Conservation (phyloP, 2,888 invertebrate genomes). For the Gymnosoma rotundatum region DNA sequence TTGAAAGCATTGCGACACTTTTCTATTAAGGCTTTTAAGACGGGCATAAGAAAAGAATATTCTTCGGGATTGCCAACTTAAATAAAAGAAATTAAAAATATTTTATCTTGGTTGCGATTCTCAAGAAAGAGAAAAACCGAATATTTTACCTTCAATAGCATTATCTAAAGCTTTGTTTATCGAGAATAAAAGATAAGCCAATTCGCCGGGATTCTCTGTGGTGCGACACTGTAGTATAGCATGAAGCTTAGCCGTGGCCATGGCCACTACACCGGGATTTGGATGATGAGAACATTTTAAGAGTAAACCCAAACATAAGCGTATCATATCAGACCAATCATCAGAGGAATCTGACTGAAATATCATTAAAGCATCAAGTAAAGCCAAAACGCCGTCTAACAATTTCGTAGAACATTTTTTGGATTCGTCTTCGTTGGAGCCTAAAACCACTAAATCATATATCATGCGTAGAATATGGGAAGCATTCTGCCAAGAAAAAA, state of each 20-base stretch:
- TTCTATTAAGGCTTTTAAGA: conserved; percentile 85
- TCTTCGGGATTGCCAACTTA: conserved; percentile 84
- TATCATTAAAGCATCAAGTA: conserved; percentile 84
- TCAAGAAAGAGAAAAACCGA: not conserved
- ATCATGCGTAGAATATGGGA: conserved; percentile 84
- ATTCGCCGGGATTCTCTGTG: conserved; percentile 83
- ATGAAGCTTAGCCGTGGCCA: conserved; percentile 85
- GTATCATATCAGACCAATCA: conserved; percentile 85
- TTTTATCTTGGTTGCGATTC: not conserved
- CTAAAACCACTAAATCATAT: conserved; percentile 84
- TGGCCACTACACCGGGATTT: conserved; percentile 84
- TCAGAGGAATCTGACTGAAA: conserved; percentile 83
- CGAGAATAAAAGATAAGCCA: conserved; percentile 83
- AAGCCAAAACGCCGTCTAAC: conserved; percentile 84
- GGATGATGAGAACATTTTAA: conserved; percentile 83
- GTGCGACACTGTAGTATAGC: conserved; percentile 84
- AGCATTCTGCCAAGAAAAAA: conserved; percentile 81
- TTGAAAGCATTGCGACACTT: conserved; percentile 82
- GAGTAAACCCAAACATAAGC: conserved; percentile 82
- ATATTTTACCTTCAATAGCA: conserved; percentile 81
- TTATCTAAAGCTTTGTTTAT: conserved; percentile 82
- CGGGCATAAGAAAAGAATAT: conserved; percentile 85
- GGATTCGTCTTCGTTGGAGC: conserved; percentile 83
- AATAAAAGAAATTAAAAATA: conserved; percentile 39
- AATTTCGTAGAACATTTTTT: conserved; percentile 84